phyloP scores from a whole-genome alignment of 2,888 invertebrate genomes.

The Caenorhabditis virilis region DNA sequence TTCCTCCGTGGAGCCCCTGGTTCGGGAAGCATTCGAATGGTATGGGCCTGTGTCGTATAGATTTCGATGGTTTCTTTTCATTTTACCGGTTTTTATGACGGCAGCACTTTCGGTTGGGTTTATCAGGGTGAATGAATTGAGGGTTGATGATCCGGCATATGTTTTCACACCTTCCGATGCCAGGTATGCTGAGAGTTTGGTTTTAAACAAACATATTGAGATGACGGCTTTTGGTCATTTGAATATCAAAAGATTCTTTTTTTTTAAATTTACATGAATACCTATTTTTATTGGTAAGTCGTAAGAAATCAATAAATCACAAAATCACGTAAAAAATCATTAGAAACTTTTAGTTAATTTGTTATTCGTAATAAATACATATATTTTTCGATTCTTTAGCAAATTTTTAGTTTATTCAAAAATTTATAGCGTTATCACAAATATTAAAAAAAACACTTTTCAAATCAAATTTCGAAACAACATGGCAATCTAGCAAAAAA shows the following conservation, averaged over 20 bases:
- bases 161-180: conserved; percentile 67
- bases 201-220: no score
- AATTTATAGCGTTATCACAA: no score
- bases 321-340: no score
- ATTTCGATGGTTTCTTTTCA: conserved; percentile 58
- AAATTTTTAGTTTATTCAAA: no score
- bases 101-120: conserved; percentile 55
- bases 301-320: no score
- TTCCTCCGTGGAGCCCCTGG: conserved; percentile 58
- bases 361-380: no score
- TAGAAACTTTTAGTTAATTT: no score
- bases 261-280: no score
- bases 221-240: no score
- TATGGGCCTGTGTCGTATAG: conserved; percentile 54
- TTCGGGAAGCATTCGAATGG: conserved; percentile 61
- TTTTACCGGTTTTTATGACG: conserved; percentile 57
- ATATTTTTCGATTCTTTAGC: no score
- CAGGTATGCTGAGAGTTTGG: conserved; percentile 48
- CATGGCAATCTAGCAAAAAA: background rate
- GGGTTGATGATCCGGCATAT: conserved; percentile 65
- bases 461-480: background rate
- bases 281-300: no score
- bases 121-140: conserved; percentile 56
- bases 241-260: no score
- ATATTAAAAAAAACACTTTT: background rate